Percentiles rank a stretch among this genome's conserved stretches.
phyloP scores from a whole-genome alignment of 1,140 invertebrate species.

The Carposina sasakii region DNA sequence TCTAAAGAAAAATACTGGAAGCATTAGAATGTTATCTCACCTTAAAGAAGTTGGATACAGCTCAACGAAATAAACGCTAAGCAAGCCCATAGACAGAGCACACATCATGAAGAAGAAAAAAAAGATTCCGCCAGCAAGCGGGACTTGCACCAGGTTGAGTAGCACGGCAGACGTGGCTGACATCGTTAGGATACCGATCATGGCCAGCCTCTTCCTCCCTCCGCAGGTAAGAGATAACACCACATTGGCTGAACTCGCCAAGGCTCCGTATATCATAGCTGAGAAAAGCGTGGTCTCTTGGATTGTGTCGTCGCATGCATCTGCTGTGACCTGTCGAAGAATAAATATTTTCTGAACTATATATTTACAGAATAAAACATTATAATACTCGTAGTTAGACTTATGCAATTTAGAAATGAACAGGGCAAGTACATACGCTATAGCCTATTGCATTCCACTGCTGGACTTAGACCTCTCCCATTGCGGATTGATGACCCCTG shows the following conservation, averaged over 20 bases:
- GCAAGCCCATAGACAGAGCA: slow-evolving; percentile 56
- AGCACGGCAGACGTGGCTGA: slow-evolving; percentile 45
- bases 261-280: slow-evolving; percentile 54
- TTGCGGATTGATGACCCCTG: no score
- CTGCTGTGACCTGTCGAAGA: slow-evolving; percentile 34
- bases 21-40: no score
- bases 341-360: no score
- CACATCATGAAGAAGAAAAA: slow-evolving; percentile 61
- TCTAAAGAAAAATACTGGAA: no score
- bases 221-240: slow-evolving; percentile 56
- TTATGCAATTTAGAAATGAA: no score
- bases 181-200: slow-evolving; percentile 46
- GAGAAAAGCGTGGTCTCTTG: slow-evolving; percentile 58
- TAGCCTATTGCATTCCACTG: no score
- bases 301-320: slow-evolving; percentile 56
- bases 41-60: slow-evolving; percentile 60
- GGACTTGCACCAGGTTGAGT: slow-evolving; percentile 43
- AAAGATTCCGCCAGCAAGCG: slow-evolving; percentile 57
- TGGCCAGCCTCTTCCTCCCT: slow-evolving; percentile 42
- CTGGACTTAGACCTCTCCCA: no score
- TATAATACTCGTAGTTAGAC: no score
- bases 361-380: no score
- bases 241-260: slow-evolving; percentile 50
- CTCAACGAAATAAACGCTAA: slow-evolving; percentile 65
- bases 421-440: no score